Evolutionary conservation across 2,888 invertebrate genomes (phyloP).

Genomic region (Apamea crenata): DNA sequence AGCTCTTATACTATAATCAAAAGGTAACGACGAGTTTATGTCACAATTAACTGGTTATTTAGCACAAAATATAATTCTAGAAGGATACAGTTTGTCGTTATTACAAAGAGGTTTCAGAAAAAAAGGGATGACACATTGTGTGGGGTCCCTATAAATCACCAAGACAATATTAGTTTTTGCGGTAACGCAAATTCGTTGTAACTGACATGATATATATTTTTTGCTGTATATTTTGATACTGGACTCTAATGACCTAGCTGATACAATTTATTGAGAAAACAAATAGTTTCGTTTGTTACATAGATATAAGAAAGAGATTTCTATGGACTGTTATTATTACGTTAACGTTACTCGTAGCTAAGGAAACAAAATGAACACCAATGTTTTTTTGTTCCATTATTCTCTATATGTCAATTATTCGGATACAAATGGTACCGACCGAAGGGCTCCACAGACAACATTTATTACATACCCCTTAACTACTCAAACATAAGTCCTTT

Average conservation of each 20-base stretch:
- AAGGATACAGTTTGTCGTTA: constrained; percentile 22
- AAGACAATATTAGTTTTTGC: constrained; percentile 47
- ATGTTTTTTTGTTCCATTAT: constrained; percentile 29
- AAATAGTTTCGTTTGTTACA: constrained; percentile 18
- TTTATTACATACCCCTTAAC: constrained; percentile 49
- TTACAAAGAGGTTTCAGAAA: constrained; percentile 27
- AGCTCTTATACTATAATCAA: constrained; percentile 49
- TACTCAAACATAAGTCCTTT: constrained; percentile 41
- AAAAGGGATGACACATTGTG: constrained; percentile 41
- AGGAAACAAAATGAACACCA: constrained; percentile 1
- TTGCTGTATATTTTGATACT: not conserved
- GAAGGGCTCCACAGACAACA: constrained; percentile 35
- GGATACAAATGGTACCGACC: constrained; percentile 4
- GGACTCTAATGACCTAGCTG: not conserved
- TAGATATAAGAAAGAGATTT: no score
- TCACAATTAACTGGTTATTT: constrained; percentile 48
- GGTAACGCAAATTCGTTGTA: constrained; percentile 31
- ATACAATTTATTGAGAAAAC: constrained; percentile 10
- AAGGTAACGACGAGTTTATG: constrained; percentile 52
- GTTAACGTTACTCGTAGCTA: not conserved
- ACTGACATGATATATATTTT: constrained; percentile 18
- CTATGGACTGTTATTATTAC: not conserved
- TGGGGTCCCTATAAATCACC: constrained; percentile 54
- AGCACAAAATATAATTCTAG: constrained; percentile 47
- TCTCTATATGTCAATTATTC: constrained; percentile 31